These are phyloP conservation scores for Gymnarchus niloticus DNA, from an alignment of 2,113 vertebrate genomes.

Conservation along the genomic window DNA sequence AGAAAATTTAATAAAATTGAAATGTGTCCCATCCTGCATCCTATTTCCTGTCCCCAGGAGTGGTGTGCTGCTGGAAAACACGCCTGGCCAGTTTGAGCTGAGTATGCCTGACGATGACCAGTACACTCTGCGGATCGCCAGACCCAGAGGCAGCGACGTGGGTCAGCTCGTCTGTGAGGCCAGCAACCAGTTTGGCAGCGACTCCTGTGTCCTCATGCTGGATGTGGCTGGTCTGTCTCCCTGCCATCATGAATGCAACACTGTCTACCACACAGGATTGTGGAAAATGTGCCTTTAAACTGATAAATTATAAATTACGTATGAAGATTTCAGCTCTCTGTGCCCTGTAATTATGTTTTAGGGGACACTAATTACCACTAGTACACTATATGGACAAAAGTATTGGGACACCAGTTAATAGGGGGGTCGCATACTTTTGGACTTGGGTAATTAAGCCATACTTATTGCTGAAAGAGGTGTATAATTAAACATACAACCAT, in stretches of 20 bases:
- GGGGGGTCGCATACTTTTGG: too few relatives aligned
- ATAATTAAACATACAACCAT: too few relatives aligned
- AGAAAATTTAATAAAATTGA: too few relatives aligned
- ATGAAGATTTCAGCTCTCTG: not conserved
- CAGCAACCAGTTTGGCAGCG: conserved; percentile 75
- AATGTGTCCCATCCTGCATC: not conserved
- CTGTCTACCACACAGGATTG: not conserved
- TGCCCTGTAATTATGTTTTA: not conserved
- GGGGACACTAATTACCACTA: too few relatives aligned
- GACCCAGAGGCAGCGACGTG: conserved; percentile 62
- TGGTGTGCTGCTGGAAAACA: conserved; percentile 63
- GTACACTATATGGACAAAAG: too few relatives aligned
- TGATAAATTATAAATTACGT: not conserved
- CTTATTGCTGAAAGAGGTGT: too few relatives aligned
- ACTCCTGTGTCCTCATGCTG: conserved; percentile 72
- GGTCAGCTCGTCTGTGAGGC: conserved; percentile 77
- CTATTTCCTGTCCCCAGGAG: conserved; percentile 51
- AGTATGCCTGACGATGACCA: conserved; percentile 86
- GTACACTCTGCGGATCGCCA: conserved; percentile 75
- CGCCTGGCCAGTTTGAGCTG: conserved; percentile 70
- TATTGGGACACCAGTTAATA: too few relatives aligned
- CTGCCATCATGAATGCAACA: not conserved
- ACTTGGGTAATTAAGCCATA: too few relatives aligned
- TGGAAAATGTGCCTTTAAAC: not conserved
- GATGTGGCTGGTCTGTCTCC: conserved; percentile 72